A percentile compares a stretch with the other conserved stretches of the same genome.
phyloP scores from a whole-genome alignment of 1,140 invertebrate species.

The Papilio glaucus region DNA sequence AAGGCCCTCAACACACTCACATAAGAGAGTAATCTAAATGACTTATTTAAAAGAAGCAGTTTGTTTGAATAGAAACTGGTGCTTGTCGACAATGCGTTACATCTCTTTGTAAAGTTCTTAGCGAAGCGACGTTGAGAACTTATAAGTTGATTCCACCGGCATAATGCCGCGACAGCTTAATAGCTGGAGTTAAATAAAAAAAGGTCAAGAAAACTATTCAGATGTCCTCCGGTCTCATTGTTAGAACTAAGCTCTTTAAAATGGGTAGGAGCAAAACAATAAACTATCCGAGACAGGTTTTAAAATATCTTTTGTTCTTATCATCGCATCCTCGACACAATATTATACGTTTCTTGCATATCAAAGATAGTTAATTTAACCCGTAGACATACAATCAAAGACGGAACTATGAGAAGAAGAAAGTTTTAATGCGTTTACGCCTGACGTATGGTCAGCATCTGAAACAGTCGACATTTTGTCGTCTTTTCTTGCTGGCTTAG shows the following conservation, averaged over 20 bases:
- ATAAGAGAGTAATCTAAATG: background rate
- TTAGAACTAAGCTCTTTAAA: constrained; percentile 47
- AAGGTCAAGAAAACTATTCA: constrained; percentile 55
- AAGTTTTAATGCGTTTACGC: too few species aligned
- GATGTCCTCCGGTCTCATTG: constrained; percentile 51
- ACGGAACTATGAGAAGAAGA: too few species aligned
- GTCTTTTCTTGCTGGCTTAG: too few species aligned
- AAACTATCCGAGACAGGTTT: constrained; percentile 41
- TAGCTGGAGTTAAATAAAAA: constrained; percentile 54
- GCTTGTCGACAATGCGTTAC: constrained; percentile 61
- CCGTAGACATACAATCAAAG: background rate
- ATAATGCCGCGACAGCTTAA: constrained; percentile 53
- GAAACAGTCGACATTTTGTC: too few species aligned
- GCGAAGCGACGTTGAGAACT: constrained; percentile 25
- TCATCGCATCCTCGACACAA: constrained; percentile 27
- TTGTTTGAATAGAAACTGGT: constrained; percentile 65
- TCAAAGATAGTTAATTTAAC: background rate
- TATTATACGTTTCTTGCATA: background rate
- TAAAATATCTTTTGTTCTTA: constrained; percentile 45
- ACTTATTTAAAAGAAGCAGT: constrained; percentile 52
- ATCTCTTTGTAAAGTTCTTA: constrained; percentile 45
- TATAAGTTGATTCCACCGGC: constrained; percentile 11
- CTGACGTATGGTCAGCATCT: too few species aligned
- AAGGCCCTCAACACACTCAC: background rate
- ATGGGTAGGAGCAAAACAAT: constrained; percentile 45